A percentile compares a stretch with the other conserved stretches of the same genome.
These are phyloP conservation scores for Gadus chalcogrammus DNA, from an alignment of 2,113 vertebrate genomes.

Conservation along the genomic window DNA sequence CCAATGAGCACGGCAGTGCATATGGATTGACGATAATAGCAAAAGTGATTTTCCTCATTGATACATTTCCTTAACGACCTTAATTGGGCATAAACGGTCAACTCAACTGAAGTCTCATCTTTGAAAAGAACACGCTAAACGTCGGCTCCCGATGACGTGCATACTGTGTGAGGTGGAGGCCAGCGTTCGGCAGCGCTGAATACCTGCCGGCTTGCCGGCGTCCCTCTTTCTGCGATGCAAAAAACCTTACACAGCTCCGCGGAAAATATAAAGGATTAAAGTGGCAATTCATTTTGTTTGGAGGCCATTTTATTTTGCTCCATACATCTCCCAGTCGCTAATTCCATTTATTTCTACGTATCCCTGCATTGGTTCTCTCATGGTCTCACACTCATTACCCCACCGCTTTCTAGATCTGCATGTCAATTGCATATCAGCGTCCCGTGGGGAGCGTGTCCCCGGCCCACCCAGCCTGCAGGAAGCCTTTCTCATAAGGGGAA, in stretches of 20 bases:
- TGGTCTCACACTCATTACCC: background rate
- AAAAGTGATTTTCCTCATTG: background rate
- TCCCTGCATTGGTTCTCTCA: too few relatives aligned
- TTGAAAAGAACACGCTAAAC: too few relatives aligned
- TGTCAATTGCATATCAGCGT: slow-evolving; percentile 55
- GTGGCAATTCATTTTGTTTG: slow-evolving; percentile 52
- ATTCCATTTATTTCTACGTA: too few relatives aligned
- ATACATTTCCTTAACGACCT: background rate
- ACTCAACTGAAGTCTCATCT: too few relatives aligned
- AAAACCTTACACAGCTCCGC: slow-evolving; percentile 32
- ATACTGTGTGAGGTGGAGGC: background rate
- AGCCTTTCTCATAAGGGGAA: slow-evolving; percentile 39
- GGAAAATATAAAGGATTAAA: slow-evolving; percentile 32
- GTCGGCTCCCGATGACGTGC: background rate
- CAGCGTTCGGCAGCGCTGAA: background rate
- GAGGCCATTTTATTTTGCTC: slow-evolving; percentile 47
- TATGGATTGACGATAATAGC: background rate
- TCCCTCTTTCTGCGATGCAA: slow-evolving; percentile 21
- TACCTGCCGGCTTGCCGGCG: background rate
- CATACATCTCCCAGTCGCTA: slow-evolving; percentile 5
- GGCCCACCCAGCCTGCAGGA: slow-evolving; percentile 33
- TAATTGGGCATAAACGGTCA: background rate
- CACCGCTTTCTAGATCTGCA: slow-evolving; percentile 46
- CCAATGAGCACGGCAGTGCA: too few relatives aligned
- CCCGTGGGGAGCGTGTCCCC: slow-evolving; percentile 36